Conservation (phyloP, 92 coral and sea anemone species). For the Nematostella vectensis region DNA sequence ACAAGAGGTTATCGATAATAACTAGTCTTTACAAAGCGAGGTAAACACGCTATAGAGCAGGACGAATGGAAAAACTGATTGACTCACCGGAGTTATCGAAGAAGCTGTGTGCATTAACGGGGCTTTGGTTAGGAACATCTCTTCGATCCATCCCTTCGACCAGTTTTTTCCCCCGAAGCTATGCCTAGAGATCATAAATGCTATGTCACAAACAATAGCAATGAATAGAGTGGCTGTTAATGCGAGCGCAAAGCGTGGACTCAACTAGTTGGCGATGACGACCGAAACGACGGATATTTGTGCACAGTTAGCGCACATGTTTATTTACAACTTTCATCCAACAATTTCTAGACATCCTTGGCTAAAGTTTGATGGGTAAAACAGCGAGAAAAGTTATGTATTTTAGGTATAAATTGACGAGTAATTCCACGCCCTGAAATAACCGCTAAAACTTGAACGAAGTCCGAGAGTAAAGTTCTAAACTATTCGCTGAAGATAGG, state of each 20-base stretch:
- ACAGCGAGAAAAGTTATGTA: conserved; percentile 26
- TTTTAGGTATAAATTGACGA: conserved; percentile 50
- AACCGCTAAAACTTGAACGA: conserved; percentile 87
- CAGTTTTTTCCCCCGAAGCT: conserved; percentile 37
- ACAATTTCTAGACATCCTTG: conserved; percentile 50
- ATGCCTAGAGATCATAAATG: conserved; percentile 75
- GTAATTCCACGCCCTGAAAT: conserved; percentile 89
- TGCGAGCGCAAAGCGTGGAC: conserved; percentile 78
- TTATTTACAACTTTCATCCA: conserved; percentile 77
- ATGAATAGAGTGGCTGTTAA: conserved; percentile 55
- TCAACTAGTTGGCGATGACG: conserved; percentile 55
- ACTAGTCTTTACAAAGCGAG: conserved; percentile 43
- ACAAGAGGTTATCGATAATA: conserved; percentile 26
- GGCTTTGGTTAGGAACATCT: conserved; percentile 97
- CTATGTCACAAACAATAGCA: conserved; percentile 88
- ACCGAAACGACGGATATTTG: conserved; percentile 46
- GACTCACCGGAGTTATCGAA: conserved; percentile 91
- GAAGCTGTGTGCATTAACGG: conserved; percentile 94
- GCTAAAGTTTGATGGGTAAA: conserved; percentile 24
- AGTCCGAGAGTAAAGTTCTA: conserved; percentile 93
- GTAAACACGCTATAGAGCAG: conserved; percentile 24
- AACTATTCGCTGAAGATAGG: conserved; percentile 81
- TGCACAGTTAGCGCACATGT: conserved; percentile 77
- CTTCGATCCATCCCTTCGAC: conserved; percentile 83
- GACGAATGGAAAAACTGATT: conserved; percentile 17